Conservation (phyloP, 2,113 vertebrate genomes). For the Pluvianellus socialis region DNA sequence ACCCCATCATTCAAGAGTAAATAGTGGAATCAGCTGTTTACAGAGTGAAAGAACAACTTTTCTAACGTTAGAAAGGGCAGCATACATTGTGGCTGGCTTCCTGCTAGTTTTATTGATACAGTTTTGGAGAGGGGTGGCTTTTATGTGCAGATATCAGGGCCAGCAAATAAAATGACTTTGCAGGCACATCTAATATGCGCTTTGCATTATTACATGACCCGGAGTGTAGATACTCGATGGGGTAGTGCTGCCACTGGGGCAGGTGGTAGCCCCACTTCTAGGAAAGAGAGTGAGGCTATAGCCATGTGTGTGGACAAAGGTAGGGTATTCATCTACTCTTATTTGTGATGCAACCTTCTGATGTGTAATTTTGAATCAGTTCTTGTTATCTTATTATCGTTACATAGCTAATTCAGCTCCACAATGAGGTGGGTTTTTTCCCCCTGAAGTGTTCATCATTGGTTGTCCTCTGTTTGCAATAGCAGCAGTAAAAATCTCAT, state of each 20-base stretch:
- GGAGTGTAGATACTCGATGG: fast-evolving
- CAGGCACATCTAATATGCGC: background rate
- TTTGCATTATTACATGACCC: fast-evolving
- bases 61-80: background rate
- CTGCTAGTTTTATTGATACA: background rate
- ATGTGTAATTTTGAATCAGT: background rate
- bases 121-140: background rate
- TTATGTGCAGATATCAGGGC: background rate
- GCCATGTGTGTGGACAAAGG: fast-evolving
- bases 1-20: conserved; percentile 53
- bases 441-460: background rate
- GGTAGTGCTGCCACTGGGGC: background rate
- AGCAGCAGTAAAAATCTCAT: background rate
- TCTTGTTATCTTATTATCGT: background rate
- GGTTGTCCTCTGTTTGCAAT: background rate
- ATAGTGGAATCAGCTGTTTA: conserved; percentile 30
- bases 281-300: background rate
- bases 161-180: background rate
- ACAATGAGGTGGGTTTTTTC: background rate
- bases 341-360: background rate
- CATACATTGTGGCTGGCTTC: background rate
- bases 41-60: conserved; percentile 2
- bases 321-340: background rate
- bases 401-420: background rate
- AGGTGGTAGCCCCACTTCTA: background rate